phyloP scores from a whole-genome alignment of 2,113 vertebrate species.

The Lophius piscatorius region DNA sequence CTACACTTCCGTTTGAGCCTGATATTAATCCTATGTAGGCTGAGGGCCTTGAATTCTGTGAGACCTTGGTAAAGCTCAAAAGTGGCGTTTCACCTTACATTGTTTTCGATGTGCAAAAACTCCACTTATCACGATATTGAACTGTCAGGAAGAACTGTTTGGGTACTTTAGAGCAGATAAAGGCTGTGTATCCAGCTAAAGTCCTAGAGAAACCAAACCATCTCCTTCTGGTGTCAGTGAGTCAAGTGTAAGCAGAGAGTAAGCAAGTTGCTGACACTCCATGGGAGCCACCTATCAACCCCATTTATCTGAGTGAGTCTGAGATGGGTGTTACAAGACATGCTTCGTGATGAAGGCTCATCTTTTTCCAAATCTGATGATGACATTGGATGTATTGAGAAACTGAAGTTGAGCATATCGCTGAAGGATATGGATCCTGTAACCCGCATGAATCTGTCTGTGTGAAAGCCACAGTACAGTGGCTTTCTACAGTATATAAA shows the following conservation, averaged over 20 bases:
- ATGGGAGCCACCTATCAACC: slow-evolving; percentile 26
- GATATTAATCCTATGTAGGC: slow-evolving; percentile 17
- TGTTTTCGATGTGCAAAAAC: slow-evolving; percentile 17
- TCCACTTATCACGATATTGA: slow-evolving; percentile 19
- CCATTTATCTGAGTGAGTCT: slow-evolving; percentile 7
- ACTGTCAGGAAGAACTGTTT: background rate
- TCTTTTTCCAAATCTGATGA: slow-evolving; percentile 3
- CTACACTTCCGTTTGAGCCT: slow-evolving; percentile 27
- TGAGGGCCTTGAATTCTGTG: slow-evolving; percentile 24
- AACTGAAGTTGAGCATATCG: background rate
- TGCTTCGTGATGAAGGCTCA: background rate
- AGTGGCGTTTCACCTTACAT: background rate
- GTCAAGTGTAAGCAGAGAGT: too few relatives aligned
- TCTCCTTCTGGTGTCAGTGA: too few relatives aligned
- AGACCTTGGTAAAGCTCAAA: slow-evolving; percentile 1
- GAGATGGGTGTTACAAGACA: background rate
- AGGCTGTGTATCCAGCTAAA: too few relatives aligned
- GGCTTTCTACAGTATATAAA: background rate
- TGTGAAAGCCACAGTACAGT: background rate
- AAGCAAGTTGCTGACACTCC: too few relatives aligned
- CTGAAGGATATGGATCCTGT: background rate
- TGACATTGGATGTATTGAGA: background rate
- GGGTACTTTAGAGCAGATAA: too few relatives aligned
- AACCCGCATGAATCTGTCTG: background rate
- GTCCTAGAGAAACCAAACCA: too few relatives aligned